Base-by-base conservation (phyloP, 2,888 invertebrate genomes). In the Ectropis crepuscularia region DNA sequence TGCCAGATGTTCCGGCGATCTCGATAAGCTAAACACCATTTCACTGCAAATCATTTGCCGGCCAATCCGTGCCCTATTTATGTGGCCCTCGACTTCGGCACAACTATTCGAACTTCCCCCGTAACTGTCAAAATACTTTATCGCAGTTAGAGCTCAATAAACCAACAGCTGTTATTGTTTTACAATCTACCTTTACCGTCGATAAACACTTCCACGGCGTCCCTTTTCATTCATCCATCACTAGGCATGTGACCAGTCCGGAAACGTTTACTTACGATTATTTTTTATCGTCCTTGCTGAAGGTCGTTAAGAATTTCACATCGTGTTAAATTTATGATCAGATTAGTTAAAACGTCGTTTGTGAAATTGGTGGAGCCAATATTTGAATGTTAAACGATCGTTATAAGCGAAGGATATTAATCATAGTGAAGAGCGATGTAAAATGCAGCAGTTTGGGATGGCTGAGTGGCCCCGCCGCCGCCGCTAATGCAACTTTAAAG, bases 401-500 rank as follows among this genome's bases (percentile, higher is more conserved):
- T 72, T 75, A 69, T 76, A 77, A 74, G 74, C 71, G 68, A 71
- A 61, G 66, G 75, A 63, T 73, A 84, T 85, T 82, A 81, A 82
- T 82, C 80, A 79, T 77, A 68, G 68, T 67, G 65, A 66, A 67
- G 58, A 64, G 65, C 50, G 66, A 67, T 69, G 66, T 68, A 68
- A 73, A 70, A 74, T 73, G 67, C 67, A 71, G 66, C 69, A 68
- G 65, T 57, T 57, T 62, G 57, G 53, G 63, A 47, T 54, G 61
- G 59, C 57, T 66, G 63, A 63, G 68, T 59, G 61, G 61, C 64
- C 61, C 61, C 63, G 55, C 61, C 62, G 73, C 42, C 61, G 49
- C 60, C 68, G 72, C 74, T 78, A 71, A 78, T 72, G 78, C 74
- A 78, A 79, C 71, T 81, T 81, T 78, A 72, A 79, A 81, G 77